A percentile compares a stretch with the other conserved stretches of the same genome.
Conservation (phyloP, 1,140 invertebrate genomes). For the Apis dorsata region DNA sequence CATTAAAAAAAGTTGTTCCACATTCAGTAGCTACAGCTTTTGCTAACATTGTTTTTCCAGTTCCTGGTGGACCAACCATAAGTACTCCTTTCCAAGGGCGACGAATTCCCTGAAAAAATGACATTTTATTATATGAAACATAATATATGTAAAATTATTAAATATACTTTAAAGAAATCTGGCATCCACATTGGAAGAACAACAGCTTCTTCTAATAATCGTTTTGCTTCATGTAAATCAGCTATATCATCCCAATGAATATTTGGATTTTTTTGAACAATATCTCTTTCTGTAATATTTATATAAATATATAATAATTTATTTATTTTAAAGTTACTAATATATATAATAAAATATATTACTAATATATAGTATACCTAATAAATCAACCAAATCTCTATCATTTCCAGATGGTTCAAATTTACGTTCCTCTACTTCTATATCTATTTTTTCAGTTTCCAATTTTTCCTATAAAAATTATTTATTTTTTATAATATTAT, state of each 20-base stretch:
- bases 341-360: background rate
- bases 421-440: slow-evolving; percentile 90
- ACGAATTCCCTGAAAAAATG: slow-evolving; percentile 88
- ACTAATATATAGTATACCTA: slow-evolving; percentile 81
- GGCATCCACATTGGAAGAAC: slow-evolving; percentile 99
- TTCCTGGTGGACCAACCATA: slow-evolving; percentile 98
- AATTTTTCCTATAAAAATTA: slow-evolving; percentile 77
- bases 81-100: slow-evolving; percentile 96
- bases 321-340: slow-evolving; percentile 9
- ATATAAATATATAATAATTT: slow-evolving; percentile 5
- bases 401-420: slow-evolving; percentile 96
- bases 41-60: slow-evolving; percentile 99
- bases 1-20: slow-evolving; percentile 99
- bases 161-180: slow-evolving; percentile 94
- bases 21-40: slow-evolving; percentile 99
- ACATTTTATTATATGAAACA: background rate
- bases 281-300: slow-evolving; percentile 91
- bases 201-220: slow-evolving; percentile 97
- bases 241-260: slow-evolving; percentile 99
- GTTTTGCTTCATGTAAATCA: slow-evolving; percentile 96
- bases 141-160: slow-evolving; percentile 60
- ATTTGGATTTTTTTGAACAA: slow-evolving; percentile 98
- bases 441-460: slow-evolving; percentile 85
- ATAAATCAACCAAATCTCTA: slow-evolving; percentile 95
- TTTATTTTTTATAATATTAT: slow-evolving; percentile 6